phyloP scores from a whole-genome alignment of 53 echinoderm and acorn worm genomes.

The Astropecten irregularis region DNA sequence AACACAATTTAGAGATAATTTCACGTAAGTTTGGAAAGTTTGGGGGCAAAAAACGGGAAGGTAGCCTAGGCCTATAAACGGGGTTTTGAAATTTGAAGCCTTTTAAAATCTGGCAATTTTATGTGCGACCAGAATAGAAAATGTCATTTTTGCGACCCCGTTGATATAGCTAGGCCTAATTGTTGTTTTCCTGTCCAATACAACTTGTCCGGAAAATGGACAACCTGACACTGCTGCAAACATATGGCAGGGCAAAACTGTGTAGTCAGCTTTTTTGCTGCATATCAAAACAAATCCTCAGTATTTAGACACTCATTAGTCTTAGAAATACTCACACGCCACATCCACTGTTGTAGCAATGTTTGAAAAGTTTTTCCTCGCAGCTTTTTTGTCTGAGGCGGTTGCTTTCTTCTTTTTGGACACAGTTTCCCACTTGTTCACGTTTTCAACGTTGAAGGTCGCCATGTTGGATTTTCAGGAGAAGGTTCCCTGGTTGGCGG shows the following conservation, averaged over 20 bases:
- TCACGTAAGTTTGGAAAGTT: no score
- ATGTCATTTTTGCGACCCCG: no score
- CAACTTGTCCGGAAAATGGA: slow-evolving; percentile 26
- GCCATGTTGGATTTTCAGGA: no score
- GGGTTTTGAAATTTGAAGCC: no score
- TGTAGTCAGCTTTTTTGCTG: slow-evolving; percentile 26
- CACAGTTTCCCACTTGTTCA: slow-evolving; percentile 86
- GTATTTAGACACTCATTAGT: neutral
- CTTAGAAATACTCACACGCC: slow-evolving; percentile 58
- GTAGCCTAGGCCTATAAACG: no score
- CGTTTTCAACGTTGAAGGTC: slow-evolving; percentile 35
- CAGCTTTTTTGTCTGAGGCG: slow-evolving; percentile 86
- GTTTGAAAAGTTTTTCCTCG: slow-evolving; percentile 68
- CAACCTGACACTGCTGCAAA: neutral
- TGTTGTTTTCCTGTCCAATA: no score
- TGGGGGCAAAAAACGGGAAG: no score
- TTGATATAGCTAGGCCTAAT: no score
- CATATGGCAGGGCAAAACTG: slow-evolving; percentile 1
- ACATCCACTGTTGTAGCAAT: slow-evolving; percentile 64
- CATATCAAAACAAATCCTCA: neutral
- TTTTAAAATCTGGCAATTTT: no score
- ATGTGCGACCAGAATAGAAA: no score
- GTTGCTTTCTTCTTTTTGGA: slow-evolving; percentile 91
- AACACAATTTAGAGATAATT: no score
- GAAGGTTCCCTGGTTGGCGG: no score